Conservation (phyloP, 2,888 invertebrate genomes). For the Candidula unifasciata region DNA sequence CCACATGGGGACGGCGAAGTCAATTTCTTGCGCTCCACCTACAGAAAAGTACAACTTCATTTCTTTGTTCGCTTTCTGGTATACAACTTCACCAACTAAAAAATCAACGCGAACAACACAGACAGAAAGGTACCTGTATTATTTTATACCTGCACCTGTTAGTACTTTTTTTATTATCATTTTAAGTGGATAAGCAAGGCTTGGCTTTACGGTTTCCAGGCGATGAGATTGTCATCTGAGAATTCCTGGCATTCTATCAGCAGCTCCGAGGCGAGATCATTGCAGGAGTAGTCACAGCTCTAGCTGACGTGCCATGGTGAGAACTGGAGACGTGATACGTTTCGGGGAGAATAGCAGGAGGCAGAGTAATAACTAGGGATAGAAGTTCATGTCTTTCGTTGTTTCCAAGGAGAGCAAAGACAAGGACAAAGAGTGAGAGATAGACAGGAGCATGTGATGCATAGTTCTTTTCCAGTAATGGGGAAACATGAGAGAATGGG, state of each 20-base stretch:
- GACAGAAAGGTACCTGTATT: not conserved
- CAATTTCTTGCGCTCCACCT: no score
- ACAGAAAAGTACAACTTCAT: no score
- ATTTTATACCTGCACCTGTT: slow-evolving; percentile 17
- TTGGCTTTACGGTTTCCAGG: no score
- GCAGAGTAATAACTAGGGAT: not conserved
- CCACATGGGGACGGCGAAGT: no score
- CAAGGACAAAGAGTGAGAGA: not conserved
- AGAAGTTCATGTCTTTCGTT: no score
- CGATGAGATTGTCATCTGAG: slow-evolving; percentile 15
- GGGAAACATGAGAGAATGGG: not conserved
- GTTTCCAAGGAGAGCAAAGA: not conserved
- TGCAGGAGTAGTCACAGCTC: not conserved
- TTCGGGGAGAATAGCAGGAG: not conserved
- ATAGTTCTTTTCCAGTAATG: no score
- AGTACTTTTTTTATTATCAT: not conserved
- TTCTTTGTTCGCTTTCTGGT: no score
- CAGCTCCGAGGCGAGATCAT: not conserved
- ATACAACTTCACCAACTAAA: no score
- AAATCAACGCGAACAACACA: not conserved
- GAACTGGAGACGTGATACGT: not conserved
- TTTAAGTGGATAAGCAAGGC: no score
- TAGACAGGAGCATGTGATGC: not conserved
- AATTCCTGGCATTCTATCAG: not conserved
- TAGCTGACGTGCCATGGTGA: not conserved